A percentile compares a stretch with the other conserved stretches of the same genome.
phyloP scores from a whole-genome alignment of 2,797 vertebrate species.

The Paramormyrops hopkinsi region DNA sequence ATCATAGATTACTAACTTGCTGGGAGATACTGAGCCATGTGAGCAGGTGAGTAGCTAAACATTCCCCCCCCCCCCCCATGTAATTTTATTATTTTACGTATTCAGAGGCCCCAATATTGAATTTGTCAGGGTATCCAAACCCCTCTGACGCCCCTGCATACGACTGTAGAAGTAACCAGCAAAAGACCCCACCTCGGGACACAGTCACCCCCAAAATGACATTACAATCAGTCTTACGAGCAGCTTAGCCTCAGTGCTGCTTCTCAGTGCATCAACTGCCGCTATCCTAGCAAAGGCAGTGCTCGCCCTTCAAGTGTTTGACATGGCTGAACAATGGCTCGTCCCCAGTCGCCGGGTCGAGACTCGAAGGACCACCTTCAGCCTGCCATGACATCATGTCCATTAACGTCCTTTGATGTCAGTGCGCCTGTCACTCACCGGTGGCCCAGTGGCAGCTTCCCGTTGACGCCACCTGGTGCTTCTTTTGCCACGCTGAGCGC shows the following conservation, averaged over 20 bases:
- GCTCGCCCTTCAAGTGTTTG: constrained; percentile 16
- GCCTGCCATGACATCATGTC: constrained; percentile 5
- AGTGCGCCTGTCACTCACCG: constrained; percentile 41
- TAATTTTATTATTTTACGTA: too few species aligned
- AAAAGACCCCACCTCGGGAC: neutral
- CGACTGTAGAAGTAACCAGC: neutral
- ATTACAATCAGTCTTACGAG: neutral
- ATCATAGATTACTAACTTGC: neutral
- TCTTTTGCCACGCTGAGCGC: neutral
- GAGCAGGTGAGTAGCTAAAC: neutral
- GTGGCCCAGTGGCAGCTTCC: constrained; percentile 17
- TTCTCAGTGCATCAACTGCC: neutral
- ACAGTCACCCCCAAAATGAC: neutral
- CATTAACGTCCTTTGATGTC: constrained; percentile 31
- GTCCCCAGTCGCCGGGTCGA: constrained; percentile 1
- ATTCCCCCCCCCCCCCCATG: neutral
- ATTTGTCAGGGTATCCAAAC: neutral
- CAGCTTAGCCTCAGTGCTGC: neutral
- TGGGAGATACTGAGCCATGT: neutral
- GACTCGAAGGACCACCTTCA: constrained; percentile 11
- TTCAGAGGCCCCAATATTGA: neutral
- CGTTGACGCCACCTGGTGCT: neutral
- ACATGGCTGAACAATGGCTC: constrained; percentile 20
- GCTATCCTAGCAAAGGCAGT: constrained; percentile 4
- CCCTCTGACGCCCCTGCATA: neutral